Conservation (phyloP, 2,113 vertebrate species). For the Paramormyrops kingsleyae region DNA sequence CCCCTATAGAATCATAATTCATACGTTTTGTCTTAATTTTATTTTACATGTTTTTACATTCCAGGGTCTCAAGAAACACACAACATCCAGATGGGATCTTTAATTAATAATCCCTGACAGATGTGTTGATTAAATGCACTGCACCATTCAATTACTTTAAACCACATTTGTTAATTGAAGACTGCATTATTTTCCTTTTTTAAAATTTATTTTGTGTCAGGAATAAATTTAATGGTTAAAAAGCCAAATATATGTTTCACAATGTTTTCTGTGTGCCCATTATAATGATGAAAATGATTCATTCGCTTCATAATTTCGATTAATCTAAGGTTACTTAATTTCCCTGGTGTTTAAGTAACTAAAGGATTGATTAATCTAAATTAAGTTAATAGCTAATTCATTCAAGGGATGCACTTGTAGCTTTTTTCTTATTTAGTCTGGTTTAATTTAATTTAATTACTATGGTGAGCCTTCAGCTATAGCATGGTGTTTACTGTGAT, state of each 20-base stretch:
- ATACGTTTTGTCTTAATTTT: background rate
- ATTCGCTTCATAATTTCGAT: background rate
- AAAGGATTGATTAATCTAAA: slow-evolving; percentile 3
- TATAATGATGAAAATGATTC: background rate
- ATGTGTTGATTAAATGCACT: background rate
- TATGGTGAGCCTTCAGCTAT: background rate
- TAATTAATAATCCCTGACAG: background rate
- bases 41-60: background rate
- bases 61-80: background rate
- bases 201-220: slow-evolving; percentile 2
- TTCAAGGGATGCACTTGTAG: background rate
- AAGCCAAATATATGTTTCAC: background rate
- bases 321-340: background rate
- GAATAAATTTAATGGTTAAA: background rate
- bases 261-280: background rate
- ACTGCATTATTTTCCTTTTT: background rate
- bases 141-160: background rate
- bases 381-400: background rate
- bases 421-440: background rate
- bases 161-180: background rate
- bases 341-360: background rate
- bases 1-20: background rate
- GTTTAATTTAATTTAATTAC: background rate
- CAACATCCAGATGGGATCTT: background rate
- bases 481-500: background rate